Base-by-base conservation (phyloP, 2,888 invertebrate genomes). In the Pantelozetes paolii region DNA sequence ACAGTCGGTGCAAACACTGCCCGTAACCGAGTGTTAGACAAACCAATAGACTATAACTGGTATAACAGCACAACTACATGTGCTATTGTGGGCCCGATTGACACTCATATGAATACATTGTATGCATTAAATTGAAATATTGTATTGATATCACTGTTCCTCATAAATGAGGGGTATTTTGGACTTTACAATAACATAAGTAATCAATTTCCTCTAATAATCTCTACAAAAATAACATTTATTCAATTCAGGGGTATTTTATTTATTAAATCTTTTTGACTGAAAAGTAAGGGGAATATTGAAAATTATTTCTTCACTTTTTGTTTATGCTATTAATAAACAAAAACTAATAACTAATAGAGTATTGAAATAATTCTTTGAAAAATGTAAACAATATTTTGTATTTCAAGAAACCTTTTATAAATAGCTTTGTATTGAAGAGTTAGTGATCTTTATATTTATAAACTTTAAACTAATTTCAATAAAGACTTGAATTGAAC, bases 71-170 rank as follows among this genome's bases (percentile, higher is more conserved):
- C 15, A 50, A n/a, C n/a, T 36, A 59, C 69, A 69, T 69, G 69
- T 69, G 69, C 69, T 69, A 45, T 69, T 69, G 45, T 69, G 69
- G 69, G 26, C 26, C 69, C 26, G n/a, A 45, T 69, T 69, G 42
- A 69, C 69, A 69, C 69, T 23, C 13, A 8, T 18, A 69, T 69
- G 69, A 69, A 69, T 69, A 69, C 69, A 69, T 18, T 69, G 42
- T 45, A 20, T 20, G 20, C 40, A 69, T 69, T 69, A 69, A 69
- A 45, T 45, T 69, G 69, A 69, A 64, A 69, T 67, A 69, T 59
- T 59, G 20, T 59, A 59, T 57, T 57, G 57, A 57, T 8, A 57
- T 57, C 26, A 57, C 57, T 9, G 15, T n/a, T n/a, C 3, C 5
- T 48, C n/a, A 36, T 36, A 36, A 36, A 36, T 36, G n/a, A 36